Percentiles rank a stretch among this genome's conserved stretches.
Conservation (phyloP, 1,140 invertebrate genomes). For the Cecropterus lyciades region DNA sequence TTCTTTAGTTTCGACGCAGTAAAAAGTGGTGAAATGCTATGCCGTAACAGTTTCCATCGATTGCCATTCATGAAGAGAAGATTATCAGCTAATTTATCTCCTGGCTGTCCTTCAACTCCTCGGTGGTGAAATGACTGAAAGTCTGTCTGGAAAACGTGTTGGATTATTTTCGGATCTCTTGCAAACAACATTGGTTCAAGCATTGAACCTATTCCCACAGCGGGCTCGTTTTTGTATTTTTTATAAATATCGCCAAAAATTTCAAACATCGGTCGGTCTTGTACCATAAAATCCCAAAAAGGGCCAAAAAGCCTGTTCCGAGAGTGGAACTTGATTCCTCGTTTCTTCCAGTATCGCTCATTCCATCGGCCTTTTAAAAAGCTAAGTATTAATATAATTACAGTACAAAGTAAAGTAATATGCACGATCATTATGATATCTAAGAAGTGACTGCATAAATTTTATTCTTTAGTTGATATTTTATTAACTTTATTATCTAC, state of each 20-base stretch:
- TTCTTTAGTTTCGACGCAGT: conserved; percentile 74
- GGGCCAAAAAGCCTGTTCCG: conserved; percentile 47
- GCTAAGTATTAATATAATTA: neutral
- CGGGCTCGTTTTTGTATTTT: conserved; percentile 44
- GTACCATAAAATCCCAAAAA: conserved; percentile 42
- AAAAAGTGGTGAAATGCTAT: conserved; percentile 76
- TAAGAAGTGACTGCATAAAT: no score
- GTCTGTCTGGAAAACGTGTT: conserved; percentile 78
- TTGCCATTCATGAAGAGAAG: conserved; percentile 77
- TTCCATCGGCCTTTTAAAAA: neutral
- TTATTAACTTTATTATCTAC: no score
- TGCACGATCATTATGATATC: neutral
- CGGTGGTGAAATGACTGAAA: conserved; percentile 80
- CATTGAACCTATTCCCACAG: conserved; percentile 66
- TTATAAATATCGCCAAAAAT: conserved; percentile 48
- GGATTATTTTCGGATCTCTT: conserved; percentile 81
- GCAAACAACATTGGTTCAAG: conserved; percentile 73
- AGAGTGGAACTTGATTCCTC: conserved; percentile 38
- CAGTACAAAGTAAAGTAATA: neutral
- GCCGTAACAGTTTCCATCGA: conserved; percentile 74
- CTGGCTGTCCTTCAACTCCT: conserved; percentile 79
- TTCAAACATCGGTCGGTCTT: conserved; percentile 44
- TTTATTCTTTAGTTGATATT: no score
- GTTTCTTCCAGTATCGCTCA: conserved; percentile 43
- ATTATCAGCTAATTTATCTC: conserved; percentile 83